Percentiles rank a stretch among this genome's conserved stretches.
Conservation (phyloP, 2,797 vertebrate species). For the Myotis findleyi region DNA sequence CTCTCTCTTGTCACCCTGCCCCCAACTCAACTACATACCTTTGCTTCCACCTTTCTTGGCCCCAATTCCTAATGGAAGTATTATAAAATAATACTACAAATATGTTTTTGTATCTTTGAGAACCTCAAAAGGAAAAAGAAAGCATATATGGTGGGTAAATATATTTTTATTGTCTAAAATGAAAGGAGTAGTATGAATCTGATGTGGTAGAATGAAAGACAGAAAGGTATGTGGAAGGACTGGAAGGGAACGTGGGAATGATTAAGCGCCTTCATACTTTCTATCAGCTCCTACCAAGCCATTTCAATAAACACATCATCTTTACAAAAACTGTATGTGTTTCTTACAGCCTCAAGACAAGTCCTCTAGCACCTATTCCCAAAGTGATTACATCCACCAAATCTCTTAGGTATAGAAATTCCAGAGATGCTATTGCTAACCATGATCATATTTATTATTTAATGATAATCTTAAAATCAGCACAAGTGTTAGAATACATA, state of each 20-base stretch:
- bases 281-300: neutral
- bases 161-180: neutral
- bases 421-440: neutral
- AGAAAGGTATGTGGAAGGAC: neutral
- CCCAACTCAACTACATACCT: neutral
- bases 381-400: neutral
- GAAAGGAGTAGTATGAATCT: neutral
- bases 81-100: neutral
- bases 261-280: neutral
- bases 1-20: neutral
- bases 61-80: neutral
- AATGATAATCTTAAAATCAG: constrained; percentile 36
- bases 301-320: neutral
- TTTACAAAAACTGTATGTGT: neutral
- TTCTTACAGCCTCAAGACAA: neutral
- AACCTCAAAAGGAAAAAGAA: neutral
- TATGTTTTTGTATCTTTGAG: neutral
- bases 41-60: neutral
- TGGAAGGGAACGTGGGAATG: neutral
- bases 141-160: neutral
- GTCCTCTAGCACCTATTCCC: neutral
- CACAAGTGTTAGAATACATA: neutral
- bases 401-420: neutral
- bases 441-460: neutral
- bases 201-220: neutral